Base-by-base conservation (phyloP, 2,888 invertebrate genomes). In the Ormyrus rosae region DNA sequence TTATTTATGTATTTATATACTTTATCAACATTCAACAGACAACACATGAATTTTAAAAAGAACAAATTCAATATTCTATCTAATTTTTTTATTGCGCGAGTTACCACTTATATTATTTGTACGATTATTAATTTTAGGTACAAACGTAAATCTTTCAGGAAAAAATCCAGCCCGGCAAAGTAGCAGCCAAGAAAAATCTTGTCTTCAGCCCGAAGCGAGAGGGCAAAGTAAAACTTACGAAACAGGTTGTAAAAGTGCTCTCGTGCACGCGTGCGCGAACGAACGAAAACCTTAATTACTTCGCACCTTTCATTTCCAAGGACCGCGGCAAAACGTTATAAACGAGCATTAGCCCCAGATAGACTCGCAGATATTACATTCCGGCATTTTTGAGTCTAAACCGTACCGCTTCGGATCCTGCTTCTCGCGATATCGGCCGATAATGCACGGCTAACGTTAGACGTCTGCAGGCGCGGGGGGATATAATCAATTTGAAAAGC, bases 271-370 rank as follows among this genome's bases (percentile, higher is more conserved):
- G 34, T n/a, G 48, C 19, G 34, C 45, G 56, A 2, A 6, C 11
- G n/a, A 63, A 63, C 73, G 64, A 73, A 73, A 79, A 73, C 61
- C 68, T 68, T 79, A 73, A 73, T 79, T 79, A 79, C 68, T 73
- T 69, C 63, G 68, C 68, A 79, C 73, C 78, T 79, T 73, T 79
- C 68, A 73, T 73, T 73, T 79, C 51, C 61, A 73, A 73, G 67
- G 68, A 73, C 19, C 72, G 34, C 34, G 6, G 53, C 53, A 19
- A 71, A 67, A 72, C 34, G 60, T 34, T 34, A 34, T 34, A 34
- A 34, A 34, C 34, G 34, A 34, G 34, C 34, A 34, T 34, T 34
- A 34, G 34, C 34, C 34, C 34, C 34, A 34, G 34, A 34, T 34
- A 34, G 34, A 34, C 34, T 34, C 34, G 46, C 11, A 13, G 10